Conservation (phyloP, 2,888 invertebrate species). For the Mythimna pallens region DNA sequence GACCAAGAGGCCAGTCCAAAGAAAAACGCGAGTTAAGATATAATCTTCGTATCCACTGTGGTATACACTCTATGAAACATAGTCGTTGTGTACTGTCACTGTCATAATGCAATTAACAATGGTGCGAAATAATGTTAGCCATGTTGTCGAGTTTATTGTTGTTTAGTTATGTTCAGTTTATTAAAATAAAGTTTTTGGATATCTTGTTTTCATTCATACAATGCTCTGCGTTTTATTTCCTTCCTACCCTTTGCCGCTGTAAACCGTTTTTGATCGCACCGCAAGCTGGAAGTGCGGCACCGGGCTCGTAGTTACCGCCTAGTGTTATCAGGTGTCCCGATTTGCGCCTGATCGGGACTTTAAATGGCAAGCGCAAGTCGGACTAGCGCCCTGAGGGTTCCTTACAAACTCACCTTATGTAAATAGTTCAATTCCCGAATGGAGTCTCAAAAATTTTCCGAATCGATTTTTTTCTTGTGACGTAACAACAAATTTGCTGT, state of each 20-base stretch:
- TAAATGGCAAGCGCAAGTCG: no score
- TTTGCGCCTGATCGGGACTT: no score
- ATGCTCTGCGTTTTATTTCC: slow-evolving; percentile 60
- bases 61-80: slow-evolving; percentile 22
- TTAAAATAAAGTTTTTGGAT: slow-evolving; percentile 67
- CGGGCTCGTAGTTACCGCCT: no score
- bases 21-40: background rate
- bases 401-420: no score
- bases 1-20: no score
- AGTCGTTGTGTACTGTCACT: background rate
- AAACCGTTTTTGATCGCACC: background rate
- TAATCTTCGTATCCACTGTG: slow-evolving; percentile 19
- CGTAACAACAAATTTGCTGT: no score
- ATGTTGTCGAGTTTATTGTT: slow-evolving; percentile 54
- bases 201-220: slow-evolving; percentile 63
- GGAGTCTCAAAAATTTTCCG: no score
- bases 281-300: background rate
- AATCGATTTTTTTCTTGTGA: no score
- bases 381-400: no score
- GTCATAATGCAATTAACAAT: slow-evolving; percentile 18
- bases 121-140: slow-evolving; percentile 26
- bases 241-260: background rate
- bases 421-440: no score
- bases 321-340: no score
- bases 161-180: slow-evolving; percentile 62